Percentiles rank a stretch among this genome's conserved stretches.
Conservation (phyloP, 2,888 invertebrate genomes). For the Druceiella hillmani region DNA sequence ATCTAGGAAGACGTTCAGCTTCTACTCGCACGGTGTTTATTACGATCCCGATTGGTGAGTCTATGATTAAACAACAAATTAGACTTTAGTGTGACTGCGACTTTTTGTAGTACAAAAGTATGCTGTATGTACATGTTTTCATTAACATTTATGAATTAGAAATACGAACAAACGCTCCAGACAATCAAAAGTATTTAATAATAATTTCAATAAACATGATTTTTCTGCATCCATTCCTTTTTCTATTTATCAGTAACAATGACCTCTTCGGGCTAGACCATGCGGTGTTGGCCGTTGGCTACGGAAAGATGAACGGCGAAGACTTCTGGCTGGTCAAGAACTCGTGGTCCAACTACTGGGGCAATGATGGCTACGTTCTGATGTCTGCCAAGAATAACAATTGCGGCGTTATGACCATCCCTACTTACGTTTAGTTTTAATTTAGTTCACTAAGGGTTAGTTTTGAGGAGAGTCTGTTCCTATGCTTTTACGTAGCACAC, state of each 20-base stretch:
- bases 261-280: constrained; percentile 79
- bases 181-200: too few relatives aligned
- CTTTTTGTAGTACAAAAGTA: too few relatives aligned
- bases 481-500: too few relatives aligned
- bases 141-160: too few relatives aligned
- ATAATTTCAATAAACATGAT: too few relatives aligned
- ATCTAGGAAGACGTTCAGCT: constrained; percentile 81
- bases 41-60: constrained; percentile 72
- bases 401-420: constrained; percentile 84
- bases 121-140: too few relatives aligned
- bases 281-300: constrained; percentile 90
- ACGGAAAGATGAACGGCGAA: constrained; percentile 75
- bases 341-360: constrained; percentile 97
- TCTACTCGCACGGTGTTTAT: constrained; percentile 94
- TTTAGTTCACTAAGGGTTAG: too few relatives aligned
- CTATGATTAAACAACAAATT: too few relatives aligned
- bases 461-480: too few relatives aligned
- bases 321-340: constrained; percentile 93
- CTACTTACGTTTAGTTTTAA: constrained; percentile 79
- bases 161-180: too few relatives aligned
- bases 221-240: too few relatives aligned
- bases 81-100: too few relatives aligned
- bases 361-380: constrained; percentile 91
- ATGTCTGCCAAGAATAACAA: constrained; percentile 89
- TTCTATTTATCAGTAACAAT: constrained; percentile 64